These are phyloP conservation scores for Deilephila elpenor DNA, from an alignment of 2,888 invertebrate genomes.

Conservation along the genomic window DNA sequence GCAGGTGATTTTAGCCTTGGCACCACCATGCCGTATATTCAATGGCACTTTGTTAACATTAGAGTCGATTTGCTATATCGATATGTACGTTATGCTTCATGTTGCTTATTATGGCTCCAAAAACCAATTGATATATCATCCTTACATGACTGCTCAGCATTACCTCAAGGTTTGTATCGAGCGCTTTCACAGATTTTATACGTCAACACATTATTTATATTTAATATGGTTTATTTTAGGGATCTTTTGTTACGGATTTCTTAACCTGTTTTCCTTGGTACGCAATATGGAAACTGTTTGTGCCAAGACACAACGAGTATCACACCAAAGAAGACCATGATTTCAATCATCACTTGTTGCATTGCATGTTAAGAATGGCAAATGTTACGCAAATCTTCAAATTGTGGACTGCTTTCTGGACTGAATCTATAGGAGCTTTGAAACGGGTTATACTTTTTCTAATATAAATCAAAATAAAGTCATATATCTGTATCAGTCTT, in stretches of 20 bases:
- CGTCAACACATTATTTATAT: too few species aligned
- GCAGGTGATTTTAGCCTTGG: constrained; percentile 70
- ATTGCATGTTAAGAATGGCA: constrained; percentile 70
- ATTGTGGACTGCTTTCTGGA: constrained; percentile 71
- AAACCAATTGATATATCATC: constrained; percentile 81
- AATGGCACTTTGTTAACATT: constrained; percentile 63
- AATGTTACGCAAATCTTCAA: constrained; percentile 78
- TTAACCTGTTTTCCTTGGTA: constrained; percentile 81
- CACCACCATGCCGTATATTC: constrained; percentile 64
- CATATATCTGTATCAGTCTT: too few species aligned
- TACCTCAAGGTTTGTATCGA: constrained; percentile 66
- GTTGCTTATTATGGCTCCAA: constrained; percentile 79
- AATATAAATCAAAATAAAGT: too few species aligned
- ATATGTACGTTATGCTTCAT: constrained; percentile 80
- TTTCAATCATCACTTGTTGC: constrained; percentile 63
- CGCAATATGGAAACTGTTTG: constrained; percentile 60
- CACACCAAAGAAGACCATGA: constrained; percentile 62
- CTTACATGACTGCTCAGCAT: constrained; percentile 79
- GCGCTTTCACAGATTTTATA: background rate
- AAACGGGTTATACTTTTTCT: constrained; percentile 63
- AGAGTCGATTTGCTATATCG: constrained; percentile 76
- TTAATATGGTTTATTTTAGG: constrained; percentile 49
- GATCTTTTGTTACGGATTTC: constrained; percentile 74
- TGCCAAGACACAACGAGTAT: constrained; percentile 67
- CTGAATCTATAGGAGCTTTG: constrained; percentile 74